Evolutionary conservation across 1,140 invertebrate species (phyloP).

Genomic region (Drosophila lini): DNA sequence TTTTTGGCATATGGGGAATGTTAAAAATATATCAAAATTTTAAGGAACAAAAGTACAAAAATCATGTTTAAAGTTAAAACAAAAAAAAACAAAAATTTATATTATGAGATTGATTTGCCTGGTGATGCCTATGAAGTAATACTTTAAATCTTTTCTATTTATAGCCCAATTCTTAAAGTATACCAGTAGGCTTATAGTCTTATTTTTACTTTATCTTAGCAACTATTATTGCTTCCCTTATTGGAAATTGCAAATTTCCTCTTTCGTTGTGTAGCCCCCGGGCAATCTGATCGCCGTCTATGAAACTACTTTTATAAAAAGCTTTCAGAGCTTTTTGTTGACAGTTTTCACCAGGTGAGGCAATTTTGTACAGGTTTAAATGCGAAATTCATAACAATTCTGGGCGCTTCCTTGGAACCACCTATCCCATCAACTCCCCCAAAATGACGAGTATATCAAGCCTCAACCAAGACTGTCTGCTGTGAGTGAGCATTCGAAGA

Average conservation of each 20-base stretch:
- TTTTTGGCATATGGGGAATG: too few species aligned
- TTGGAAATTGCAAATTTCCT: background rate
- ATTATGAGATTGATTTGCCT: too few species aligned
- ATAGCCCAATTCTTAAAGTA: too few species aligned
- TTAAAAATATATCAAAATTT: too few species aligned
- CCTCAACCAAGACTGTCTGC: slow-evolving; percentile 40
- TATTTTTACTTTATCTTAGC: too few species aligned
- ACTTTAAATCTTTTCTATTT: too few species aligned
- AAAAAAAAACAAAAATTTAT: too few species aligned
- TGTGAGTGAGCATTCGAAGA: slow-evolving; percentile 14
- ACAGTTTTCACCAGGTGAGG: slow-evolving; percentile 21
- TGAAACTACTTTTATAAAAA: background rate
- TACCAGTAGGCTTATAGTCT: too few species aligned
- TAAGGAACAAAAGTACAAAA: too few species aligned
- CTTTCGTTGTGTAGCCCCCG: background rate
- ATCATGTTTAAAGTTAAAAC: too few species aligned
- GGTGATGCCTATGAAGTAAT: too few species aligned
- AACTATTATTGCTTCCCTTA: too few species aligned
- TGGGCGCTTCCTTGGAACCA: background rate
- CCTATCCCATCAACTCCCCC: background rate
- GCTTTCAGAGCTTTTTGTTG: slow-evolving; percentile 6
- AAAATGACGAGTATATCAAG: slow-evolving; percentile 7
- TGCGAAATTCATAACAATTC: background rate
- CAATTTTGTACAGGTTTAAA: background rate
- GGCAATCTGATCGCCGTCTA: background rate